Evolutionary conservation across 2,113 vertebrate species (phyloP), one percentile per base, ranked within the genome.

Genomic region (Octodon degus): DNA sequence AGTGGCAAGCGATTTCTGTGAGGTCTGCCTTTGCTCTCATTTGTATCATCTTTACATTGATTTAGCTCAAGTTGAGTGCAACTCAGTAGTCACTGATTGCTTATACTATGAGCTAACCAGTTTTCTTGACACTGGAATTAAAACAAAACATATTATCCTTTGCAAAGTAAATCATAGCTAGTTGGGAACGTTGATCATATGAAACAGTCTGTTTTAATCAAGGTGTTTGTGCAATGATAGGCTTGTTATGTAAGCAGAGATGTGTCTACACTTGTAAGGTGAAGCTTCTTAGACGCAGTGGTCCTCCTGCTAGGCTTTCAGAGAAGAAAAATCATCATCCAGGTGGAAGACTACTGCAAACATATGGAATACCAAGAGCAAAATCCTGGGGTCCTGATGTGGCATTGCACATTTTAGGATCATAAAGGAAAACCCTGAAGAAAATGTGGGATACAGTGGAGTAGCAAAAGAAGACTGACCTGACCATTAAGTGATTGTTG

Each of bases 101-200:
- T 70, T 91, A 89, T 91, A 89, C 60, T 72, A 47, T 60, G 27
- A 86, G 27, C 60, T 72, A 72, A 53, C 25, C 67, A 70, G 16
- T 70, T 82, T 89, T 81, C 25, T 27, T 53, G 53, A 9, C 11
- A 72, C 13, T 43, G 7, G 16, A 76, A 89, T 81, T 79, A 72
- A 92, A 95, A 88, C 8, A 96, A 89, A 93, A 77, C 40, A 13
- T 55, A 70, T 10, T 40, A 32, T 1, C 47, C 47, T 1, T 94
- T 94, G 67, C 68, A 90, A 90, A 67, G 32, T 37, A 83, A 94
- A 32, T 82, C 58, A 74, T 24, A 83, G 72, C 67, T 80, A 86
- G 17, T 4, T 81, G 77, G 80, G 16, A 81, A 86, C 80, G 3
- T 34, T 89, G 93, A 37, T 86, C 5, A 70, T 10, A 72, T 58